A percentile compares a stretch with the other conserved stretches of the same genome.
phyloP scores from a whole-genome alignment of 2,888 invertebrate genomes.

The Argyresthia goedartella region DNA sequence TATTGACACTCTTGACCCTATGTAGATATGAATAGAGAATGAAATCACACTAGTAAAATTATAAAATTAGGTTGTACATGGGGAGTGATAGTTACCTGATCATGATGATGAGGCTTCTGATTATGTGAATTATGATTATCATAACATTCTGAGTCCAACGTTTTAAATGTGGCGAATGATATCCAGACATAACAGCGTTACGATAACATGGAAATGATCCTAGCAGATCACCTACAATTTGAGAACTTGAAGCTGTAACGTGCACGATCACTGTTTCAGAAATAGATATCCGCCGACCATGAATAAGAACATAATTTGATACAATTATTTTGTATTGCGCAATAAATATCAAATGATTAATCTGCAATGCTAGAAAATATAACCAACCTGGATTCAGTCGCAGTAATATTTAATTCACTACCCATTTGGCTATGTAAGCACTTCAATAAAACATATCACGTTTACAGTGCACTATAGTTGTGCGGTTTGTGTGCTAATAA shows the following conservation, averaged over 20 bases:
- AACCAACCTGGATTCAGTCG: conserved; percentile 43
- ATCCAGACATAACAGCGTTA: conserved; percentile 28
- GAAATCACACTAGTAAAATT: too few species aligned
- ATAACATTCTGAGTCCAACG: conserved; percentile 38
- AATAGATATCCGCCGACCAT: conserved; percentile 1
- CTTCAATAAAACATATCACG: conserved; percentile 4
- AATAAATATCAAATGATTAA: conserved; percentile 21
- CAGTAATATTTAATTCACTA: conserved; percentile 48
- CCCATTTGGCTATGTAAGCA: conserved; percentile 37
- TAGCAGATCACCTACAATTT: conserved; percentile 26
- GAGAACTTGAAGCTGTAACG: conserved; percentile 8
- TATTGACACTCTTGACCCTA: too few species aligned
- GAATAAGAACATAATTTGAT: too few species aligned
- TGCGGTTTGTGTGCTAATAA: too few species aligned
- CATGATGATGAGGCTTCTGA: conserved; percentile 36
- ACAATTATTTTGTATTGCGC: conserved; percentile 11
- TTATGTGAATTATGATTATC: conserved; percentile 39
- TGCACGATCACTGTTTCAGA: conserved; percentile 2
- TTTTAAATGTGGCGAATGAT: conserved; percentile 28
- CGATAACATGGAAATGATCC: conserved; percentile 4
- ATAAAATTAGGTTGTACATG: too few species aligned
- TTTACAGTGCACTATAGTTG: not conserved
- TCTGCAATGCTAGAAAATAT: conserved; percentile 12
- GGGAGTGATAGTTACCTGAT: conserved; percentile 33
- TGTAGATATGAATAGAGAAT: too few species aligned